Percentiles rank a stretch among this genome's conserved stretches.
These are phyloP conservation scores for Salvelinus namaycush DNA, from an alignment of 2,113 vertebrate genomes.

Conservation along the genomic window DNA sequence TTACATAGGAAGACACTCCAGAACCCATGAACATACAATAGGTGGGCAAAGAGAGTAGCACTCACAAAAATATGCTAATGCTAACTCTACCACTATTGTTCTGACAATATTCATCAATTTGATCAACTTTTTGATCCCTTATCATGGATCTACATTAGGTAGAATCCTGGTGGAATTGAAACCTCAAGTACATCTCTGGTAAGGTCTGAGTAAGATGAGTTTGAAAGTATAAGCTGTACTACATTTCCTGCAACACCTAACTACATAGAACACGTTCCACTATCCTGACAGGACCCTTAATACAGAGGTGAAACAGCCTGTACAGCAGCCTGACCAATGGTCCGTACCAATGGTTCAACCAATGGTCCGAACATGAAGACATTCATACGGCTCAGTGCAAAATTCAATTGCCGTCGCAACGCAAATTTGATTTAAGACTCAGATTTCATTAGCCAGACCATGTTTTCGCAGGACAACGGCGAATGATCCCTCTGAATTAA, in stretches of 20 bases:
- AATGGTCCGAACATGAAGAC: constrained; percentile 20
- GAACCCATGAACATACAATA: not conserved
- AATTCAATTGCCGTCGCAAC: constrained; percentile 39
- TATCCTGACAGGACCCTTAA: too few relatives aligned
- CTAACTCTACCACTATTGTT: not conserved
- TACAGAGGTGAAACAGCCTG: not conserved
- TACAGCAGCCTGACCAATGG: not conserved
- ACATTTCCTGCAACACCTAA: too few relatives aligned
- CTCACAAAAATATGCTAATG: not conserved
- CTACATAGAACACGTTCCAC: too few relatives aligned
- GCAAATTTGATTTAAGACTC: constrained; percentile 57
- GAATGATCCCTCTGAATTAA: constrained; percentile 31
- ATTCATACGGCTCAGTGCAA: constrained; percentile 35
- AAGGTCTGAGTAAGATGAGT: too few relatives aligned
- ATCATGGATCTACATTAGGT: too few relatives aligned
- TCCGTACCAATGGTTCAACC: not conserved
- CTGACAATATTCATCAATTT: too few relatives aligned
- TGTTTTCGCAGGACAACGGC: constrained; percentile 34
- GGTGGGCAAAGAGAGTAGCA: not conserved
- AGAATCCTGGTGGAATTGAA: too few relatives aligned
- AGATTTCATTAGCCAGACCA: constrained; percentile 50
- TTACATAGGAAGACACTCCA: not conserved
- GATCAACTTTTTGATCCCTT: too few relatives aligned
- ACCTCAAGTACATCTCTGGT: too few relatives aligned
- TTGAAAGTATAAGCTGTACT: too few relatives aligned